These are phyloP conservation scores for Linurgus olivaceus DNA, from an alignment of 2,797 vertebrate species.

Conservation along the genomic window DNA sequence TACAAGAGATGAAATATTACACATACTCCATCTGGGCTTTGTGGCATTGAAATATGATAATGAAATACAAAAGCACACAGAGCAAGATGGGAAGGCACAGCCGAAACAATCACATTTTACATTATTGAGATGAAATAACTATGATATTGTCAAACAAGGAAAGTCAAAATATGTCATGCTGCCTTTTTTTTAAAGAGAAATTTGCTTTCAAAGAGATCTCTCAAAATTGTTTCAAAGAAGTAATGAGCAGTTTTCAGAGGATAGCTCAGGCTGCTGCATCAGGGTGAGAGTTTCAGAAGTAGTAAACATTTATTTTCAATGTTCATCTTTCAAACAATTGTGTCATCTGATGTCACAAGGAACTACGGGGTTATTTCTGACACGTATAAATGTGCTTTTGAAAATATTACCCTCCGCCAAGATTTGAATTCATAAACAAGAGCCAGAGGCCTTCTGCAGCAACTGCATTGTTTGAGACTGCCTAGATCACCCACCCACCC, in stretches of 20 bases:
- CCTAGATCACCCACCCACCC: neutral
- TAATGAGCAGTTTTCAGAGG: neutral
- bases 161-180: constrained; percentile 57
- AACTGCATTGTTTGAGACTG: neutral
- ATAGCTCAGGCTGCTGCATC: neutral
- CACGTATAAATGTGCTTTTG: neutral
- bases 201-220: neutral
- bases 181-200: neutral
- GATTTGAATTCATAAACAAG: neutral
- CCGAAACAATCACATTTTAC: constrained; percentile 11
- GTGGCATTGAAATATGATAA: constrained; percentile 20
- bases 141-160: constrained; percentile 50
- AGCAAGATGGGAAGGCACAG: constrained; percentile 15
- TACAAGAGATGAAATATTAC: neutral
- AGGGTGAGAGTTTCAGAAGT: neutral
- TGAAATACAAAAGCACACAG: constrained; percentile 8
- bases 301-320: neutral
- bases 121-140: constrained; percentile 27
- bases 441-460: neutral
- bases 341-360: neutral
- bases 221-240: neutral
- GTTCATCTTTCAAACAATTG: neutral
- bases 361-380: neutral
- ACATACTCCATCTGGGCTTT: constrained; percentile 35
- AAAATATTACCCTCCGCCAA: neutral